Evolutionary conservation across 2,888 invertebrate genomes (phyloP).

Genomic region (Phytoseiulus persimilis): DNA sequence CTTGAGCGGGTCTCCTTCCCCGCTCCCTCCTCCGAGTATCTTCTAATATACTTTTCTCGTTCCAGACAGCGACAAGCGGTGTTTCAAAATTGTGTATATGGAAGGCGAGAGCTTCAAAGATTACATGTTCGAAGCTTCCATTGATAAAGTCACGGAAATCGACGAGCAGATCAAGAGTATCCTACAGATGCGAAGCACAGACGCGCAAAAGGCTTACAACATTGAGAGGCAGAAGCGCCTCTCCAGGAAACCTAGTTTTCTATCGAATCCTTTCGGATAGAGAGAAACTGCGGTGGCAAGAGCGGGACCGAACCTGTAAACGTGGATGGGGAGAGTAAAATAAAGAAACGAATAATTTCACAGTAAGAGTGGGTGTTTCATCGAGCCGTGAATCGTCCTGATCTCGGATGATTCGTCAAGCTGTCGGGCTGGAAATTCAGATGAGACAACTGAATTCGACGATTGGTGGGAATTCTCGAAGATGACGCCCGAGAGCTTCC

Average conservation of each 20-base stretch:
- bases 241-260: slow-evolving; percentile 12
- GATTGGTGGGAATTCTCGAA: too few species aligned
- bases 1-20: too few species aligned
- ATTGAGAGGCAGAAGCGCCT: slow-evolving; percentile 9
- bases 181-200: slow-evolving; percentile 20
- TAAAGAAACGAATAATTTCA: too few species aligned
- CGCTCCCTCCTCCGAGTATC: too few species aligned
- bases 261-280: slow-evolving; percentile 24
- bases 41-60: slow-evolving; percentile 29
- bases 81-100: slow-evolving; percentile 64
- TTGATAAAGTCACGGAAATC: slow-evolving; percentile 67
- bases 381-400: too few species aligned
- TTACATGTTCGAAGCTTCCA: slow-evolving; percentile 78
- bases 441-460: too few species aligned
- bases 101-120: slow-evolving; percentile 62
- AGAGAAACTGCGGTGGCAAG: not conserved
- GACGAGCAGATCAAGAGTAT: slow-evolving; percentile 51
- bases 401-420: too few species aligned
- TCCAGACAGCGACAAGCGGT: slow-evolving; percentile 56
- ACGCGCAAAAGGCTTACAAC: slow-evolving; percentile 7
- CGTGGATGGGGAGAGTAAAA: not conserved
- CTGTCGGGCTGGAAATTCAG: too few species aligned
- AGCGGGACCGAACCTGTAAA: not conserved
- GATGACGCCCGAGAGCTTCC: too few species aligned
- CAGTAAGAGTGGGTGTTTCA: too few species aligned